phyloP scores from a whole-genome alignment of 2,113 vertebrate species.

The Cottus gobio region DNA sequence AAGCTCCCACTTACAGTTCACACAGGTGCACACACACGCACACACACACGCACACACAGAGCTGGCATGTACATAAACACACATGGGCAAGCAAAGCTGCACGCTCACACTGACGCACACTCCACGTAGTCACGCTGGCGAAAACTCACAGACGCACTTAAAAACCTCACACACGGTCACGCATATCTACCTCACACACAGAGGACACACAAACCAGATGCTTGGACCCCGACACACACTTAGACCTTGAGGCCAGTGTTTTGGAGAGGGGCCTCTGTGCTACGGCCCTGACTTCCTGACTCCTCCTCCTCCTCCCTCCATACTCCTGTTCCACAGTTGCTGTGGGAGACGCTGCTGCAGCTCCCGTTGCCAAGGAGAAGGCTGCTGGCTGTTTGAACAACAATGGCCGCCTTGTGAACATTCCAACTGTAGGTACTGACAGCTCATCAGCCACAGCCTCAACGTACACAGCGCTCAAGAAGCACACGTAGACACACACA shows the following conservation, averaged over 20 bases:
- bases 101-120: slow-evolving; percentile 19
- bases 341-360: slow-evolving; percentile 87
- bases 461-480: slow-evolving; percentile 51
- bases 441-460: slow-evolving; percentile 77
- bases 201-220: slow-evolving; percentile 78
- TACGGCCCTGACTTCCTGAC: slow-evolving; percentile 87
- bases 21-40: slow-evolving; percentile 21
- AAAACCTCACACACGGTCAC: slow-evolving; percentile 55
- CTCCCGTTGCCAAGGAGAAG: slow-evolving; percentile 90
- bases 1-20: slow-evolving; percentile 35
- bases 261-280: slow-evolving; percentile 81
- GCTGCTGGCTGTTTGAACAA: slow-evolving; percentile 90
- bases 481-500: slow-evolving; percentile 22
- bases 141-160: slow-evolving; percentile 36
- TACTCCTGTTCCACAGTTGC: slow-evolving; percentile 85
- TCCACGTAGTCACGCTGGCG: slow-evolving; percentile 24
- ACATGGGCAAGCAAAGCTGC: not conserved
- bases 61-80: slow-evolving; percentile 31
- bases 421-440: slow-evolving; percentile 85
- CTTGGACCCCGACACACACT: slow-evolving; percentile 71
- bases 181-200: slow-evolving; percentile 64
- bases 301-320: slow-evolving; percentile 75
- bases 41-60: slow-evolving; percentile 18
- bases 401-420: slow-evolving; percentile 87
- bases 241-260: slow-evolving; percentile 84